Conservation (phyloP, 2,797 vertebrate genomes). For the Malurus leucopterus region DNA sequence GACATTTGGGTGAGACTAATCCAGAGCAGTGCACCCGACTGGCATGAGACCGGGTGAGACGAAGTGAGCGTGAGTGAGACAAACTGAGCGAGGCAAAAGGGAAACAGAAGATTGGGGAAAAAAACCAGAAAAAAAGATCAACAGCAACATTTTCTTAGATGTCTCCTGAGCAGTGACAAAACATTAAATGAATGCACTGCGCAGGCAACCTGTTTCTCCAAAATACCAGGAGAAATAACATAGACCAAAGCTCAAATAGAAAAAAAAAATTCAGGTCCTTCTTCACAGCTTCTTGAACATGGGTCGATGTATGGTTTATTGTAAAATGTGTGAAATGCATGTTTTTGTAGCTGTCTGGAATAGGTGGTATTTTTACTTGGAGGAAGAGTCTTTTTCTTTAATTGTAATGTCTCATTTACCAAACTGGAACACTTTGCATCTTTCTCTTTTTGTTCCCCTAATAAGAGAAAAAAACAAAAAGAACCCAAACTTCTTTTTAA, state of each 20-base stretch:
- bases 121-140: neutral
- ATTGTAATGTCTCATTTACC: neutral
- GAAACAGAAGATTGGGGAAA: neutral
- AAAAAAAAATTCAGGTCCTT: neutral
- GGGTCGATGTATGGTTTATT: neutral
- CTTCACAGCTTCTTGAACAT: neutral
- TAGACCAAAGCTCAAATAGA: neutral
- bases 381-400: neutral
- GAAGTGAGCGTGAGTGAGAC: neutral
- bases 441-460: neutral
- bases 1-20: neutral
- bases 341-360: neutral
- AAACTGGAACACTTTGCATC: neutral
- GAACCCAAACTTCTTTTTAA: neutral
- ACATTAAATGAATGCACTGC: neutral
- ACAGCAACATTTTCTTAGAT: neutral
- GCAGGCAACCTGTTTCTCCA: neutral
- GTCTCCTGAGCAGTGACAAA: neutral
- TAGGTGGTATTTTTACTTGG: neutral
- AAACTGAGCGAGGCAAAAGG: neutral
- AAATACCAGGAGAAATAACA: neutral
- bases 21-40: neutral
- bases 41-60: neutral
- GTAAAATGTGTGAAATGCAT: neutral
- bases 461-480: neutral